Evolutionary conservation across 2,888 invertebrate genomes (phyloP).

Genomic region (Peribatodes rhomboidaria): DNA sequence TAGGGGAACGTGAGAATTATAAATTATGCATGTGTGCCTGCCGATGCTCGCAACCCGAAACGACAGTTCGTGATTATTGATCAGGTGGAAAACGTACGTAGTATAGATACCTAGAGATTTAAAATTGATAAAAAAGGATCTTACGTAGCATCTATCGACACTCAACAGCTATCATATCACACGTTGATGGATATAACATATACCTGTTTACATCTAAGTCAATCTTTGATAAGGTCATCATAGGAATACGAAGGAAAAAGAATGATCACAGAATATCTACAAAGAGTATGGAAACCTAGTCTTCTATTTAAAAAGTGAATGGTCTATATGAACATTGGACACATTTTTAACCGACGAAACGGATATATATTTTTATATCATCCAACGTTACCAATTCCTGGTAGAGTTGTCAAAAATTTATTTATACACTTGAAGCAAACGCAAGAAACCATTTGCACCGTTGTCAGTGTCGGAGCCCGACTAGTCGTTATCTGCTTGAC

Average conservation of each 20-base stretch:
- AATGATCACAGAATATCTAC: too few species aligned
- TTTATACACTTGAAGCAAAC: constrained; percentile 2
- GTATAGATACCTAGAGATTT: neutral
- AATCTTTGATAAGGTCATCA: too few species aligned
- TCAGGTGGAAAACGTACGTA: constrained; percentile 10
- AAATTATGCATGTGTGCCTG: constrained; percentile 55
- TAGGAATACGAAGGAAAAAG: too few species aligned
- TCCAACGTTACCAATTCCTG: neutral
- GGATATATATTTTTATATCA: too few species aligned
- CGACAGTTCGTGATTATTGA: constrained; percentile 15
- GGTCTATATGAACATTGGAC: too few species aligned
- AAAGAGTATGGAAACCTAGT: too few species aligned
- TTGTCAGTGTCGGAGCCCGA: constrained; percentile 9
- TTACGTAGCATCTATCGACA: neutral
- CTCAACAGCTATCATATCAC: neutral
- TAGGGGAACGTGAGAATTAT: constrained; percentile 49
- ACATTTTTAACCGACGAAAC: too few species aligned
- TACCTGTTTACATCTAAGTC: too few species aligned
- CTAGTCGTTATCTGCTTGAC: constrained; percentile 34
- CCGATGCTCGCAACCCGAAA: constrained; percentile 27
- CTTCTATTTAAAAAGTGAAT: too few species aligned
- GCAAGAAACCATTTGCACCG: constrained; percentile 33
- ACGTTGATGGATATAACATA: neutral
- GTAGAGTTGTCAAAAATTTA: neutral
- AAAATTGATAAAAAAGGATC: neutral